These are phyloP conservation scores for Aphidoletes aphidimyza DNA, from an alignment of 2,888 invertebrate species.

Conservation along the genomic window DNA sequence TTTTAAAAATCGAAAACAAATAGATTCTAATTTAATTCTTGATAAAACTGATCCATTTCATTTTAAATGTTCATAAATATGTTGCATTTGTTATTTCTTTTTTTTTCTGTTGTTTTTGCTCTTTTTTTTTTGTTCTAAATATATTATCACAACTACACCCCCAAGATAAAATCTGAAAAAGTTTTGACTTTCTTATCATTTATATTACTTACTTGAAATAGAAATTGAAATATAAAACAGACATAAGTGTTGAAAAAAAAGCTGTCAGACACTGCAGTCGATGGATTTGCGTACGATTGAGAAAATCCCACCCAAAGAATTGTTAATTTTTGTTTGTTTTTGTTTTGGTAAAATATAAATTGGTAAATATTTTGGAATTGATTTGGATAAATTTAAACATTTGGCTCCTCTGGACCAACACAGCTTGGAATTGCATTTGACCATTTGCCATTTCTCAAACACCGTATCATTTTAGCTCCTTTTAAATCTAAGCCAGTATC, in stretches of 20 bases:
- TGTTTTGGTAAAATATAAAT: background rate
- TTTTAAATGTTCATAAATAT: no score
- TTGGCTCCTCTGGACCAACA: slow-evolving; percentile 59
- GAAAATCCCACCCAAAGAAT: no score
- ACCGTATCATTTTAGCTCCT: slow-evolving; percentile 82
- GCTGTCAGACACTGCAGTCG: background rate
- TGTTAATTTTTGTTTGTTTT: no score
- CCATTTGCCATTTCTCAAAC: slow-evolving; percentile 86
- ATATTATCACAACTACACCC: slow-evolving; percentile 22
- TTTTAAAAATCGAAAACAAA: slow-evolving; percentile 6
- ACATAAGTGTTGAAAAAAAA: background rate
- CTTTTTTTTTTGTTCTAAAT: background rate
- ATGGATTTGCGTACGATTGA: background rate
- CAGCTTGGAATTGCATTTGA: slow-evolving; percentile 86
- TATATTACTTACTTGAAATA: no score
- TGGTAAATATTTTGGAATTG: background rate
- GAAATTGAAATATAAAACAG: slow-evolving; percentile 26
- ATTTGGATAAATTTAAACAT: background rate
- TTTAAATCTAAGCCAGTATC: slow-evolving; percentile 79
- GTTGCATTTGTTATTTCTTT: background rate
- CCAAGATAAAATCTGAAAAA: background rate
- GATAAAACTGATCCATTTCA: slow-evolving; percentile 19
- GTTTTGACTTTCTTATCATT: background rate
- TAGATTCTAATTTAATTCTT: background rate
- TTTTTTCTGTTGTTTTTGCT: background rate